Conservation (phyloP, 2,888 invertebrate species). For the Seira sanloemensis region DNA sequence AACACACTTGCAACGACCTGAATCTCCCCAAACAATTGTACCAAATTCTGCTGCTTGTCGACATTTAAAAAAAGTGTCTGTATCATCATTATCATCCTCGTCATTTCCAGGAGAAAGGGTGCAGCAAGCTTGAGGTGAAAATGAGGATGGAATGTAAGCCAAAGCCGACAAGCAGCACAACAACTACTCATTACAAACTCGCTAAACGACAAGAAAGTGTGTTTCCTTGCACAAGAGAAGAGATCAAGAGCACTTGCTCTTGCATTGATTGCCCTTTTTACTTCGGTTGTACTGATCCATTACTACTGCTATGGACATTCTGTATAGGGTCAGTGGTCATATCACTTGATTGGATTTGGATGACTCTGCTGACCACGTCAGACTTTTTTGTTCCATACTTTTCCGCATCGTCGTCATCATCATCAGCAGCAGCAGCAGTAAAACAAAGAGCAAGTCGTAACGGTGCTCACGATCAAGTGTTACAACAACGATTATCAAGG, state of each 20-base stretch:
- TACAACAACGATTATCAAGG: neutral
- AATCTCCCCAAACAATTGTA: too few species aligned
- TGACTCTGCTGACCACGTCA: slow-evolving; percentile 11
- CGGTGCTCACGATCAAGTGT: neutral
- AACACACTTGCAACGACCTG: neutral
- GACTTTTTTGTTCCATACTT: neutral
- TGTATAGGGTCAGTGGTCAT: slow-evolving; percentile 11
- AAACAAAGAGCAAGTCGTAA: neutral
- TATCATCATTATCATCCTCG: slow-evolving; percentile 6
- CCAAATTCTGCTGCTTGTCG: neutral
- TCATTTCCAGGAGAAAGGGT: slow-evolving; percentile 11
- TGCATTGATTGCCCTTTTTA: neutral
- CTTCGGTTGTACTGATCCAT: slow-evolving; percentile 7
- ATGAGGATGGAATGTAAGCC: slow-evolving; percentile 51
- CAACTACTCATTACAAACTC: slow-evolving; percentile 28
- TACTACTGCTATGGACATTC: slow-evolving; percentile 25
- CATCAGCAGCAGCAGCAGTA: too few species aligned
- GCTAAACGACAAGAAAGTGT: slow-evolving; percentile 40
- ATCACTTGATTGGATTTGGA: slow-evolving; percentile 34
- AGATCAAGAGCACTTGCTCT: neutral
- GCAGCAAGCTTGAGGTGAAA: slow-evolving; percentile 42
- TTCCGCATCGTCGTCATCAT: neutral
- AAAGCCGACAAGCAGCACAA: slow-evolving; percentile 17
- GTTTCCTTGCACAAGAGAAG: neutral
- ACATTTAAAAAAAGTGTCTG: neutral